phyloP scores from a whole-genome alignment of 53 echinoderm and acorn worm species.

The Henricia sp. region DNA sequence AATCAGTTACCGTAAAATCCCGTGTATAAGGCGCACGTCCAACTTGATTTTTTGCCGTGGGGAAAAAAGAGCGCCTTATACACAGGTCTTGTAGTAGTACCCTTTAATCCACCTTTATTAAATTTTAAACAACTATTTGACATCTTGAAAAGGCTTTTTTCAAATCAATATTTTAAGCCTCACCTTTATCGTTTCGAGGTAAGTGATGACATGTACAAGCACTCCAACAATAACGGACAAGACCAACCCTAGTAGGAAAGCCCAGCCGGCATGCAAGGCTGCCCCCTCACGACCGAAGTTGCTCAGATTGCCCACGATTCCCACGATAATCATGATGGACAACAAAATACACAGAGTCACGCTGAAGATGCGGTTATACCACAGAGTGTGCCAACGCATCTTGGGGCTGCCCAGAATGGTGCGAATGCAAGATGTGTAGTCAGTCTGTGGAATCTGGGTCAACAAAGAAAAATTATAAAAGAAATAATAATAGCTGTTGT shows the following conservation, averaged over 20 bases:
- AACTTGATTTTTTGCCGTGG: too few species aligned
- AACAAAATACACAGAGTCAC: conserved; percentile 64
- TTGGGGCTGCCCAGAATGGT: conserved; percentile 82
- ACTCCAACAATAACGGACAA: conserved; percentile 72
- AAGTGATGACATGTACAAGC: conserved; percentile 76
- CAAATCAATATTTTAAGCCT: too few species aligned
- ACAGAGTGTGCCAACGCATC: conserved; percentile 95
- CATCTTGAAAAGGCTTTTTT: too few species aligned
- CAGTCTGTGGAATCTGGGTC: conserved; percentile 82
- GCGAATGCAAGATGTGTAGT: conserved; percentile 81
- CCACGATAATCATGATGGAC: conserved; percentile 80
- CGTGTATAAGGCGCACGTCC: too few species aligned
- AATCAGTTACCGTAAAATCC: not conserved
- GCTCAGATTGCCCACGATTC: conserved; percentile 82
- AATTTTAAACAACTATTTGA: too few species aligned
- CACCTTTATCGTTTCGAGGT: conserved; percentile 85
- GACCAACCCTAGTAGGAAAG: conserved; percentile 72
- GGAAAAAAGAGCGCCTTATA: too few species aligned
- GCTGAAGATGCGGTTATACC: conserved; percentile 89
- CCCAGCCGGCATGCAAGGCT: conserved; percentile 64
- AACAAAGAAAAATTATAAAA: not conserved
- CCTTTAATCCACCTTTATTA: too few species aligned
- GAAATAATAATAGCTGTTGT: too few species aligned
- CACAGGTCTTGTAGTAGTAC: too few species aligned
- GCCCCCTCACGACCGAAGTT: conserved; percentile 58